Percentiles rank a stretch among this genome's conserved stretches.
Evolutionary conservation across 2,113 vertebrate species (phyloP).

Genomic region (Meles meles): DNA sequence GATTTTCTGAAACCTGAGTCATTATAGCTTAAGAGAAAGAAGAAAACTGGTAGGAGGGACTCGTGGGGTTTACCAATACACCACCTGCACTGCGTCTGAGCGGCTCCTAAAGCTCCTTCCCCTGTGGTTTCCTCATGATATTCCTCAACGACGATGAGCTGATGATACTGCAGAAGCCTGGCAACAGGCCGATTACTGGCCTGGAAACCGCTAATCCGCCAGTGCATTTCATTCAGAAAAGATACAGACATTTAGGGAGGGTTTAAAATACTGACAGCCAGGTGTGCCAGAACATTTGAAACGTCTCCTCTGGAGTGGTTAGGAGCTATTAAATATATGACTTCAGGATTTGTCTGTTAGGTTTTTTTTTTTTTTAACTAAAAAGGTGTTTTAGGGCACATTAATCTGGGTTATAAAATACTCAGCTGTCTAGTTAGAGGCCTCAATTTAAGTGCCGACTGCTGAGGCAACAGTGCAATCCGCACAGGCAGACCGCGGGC

Average conservation of each 20-base stretch:
- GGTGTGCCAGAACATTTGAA: neutral
- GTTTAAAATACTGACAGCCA: neutral
- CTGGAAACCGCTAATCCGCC: constrained; percentile 35
- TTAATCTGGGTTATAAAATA: constrained; percentile 56
- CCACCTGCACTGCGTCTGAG: neutral
- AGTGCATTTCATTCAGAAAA: neutral
- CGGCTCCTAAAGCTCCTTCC: neutral
- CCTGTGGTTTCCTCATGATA: neutral
- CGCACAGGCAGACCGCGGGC: neutral
- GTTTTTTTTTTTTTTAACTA: neutral
- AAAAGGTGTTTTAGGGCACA: neutral
- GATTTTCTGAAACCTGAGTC: neutral
- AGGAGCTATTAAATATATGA: constrained; percentile 15
- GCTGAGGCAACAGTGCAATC: constrained; percentile 55
- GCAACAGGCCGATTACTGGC: neutral
- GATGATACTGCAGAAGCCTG: neutral
- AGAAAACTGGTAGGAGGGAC: neutral
- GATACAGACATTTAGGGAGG: neutral
- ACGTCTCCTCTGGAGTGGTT: neutral
- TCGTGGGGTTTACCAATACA: neutral
- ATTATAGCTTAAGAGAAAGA: neutral
- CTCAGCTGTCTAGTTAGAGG: constrained; percentile 40
- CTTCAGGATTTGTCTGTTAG: neutral
- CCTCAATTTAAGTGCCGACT: constrained; percentile 56
- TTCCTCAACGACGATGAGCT: neutral